phyloP scores from a whole-genome alignment of 1,140 invertebrate species.

The Aphaenogaster ashmeadi region DNA sequence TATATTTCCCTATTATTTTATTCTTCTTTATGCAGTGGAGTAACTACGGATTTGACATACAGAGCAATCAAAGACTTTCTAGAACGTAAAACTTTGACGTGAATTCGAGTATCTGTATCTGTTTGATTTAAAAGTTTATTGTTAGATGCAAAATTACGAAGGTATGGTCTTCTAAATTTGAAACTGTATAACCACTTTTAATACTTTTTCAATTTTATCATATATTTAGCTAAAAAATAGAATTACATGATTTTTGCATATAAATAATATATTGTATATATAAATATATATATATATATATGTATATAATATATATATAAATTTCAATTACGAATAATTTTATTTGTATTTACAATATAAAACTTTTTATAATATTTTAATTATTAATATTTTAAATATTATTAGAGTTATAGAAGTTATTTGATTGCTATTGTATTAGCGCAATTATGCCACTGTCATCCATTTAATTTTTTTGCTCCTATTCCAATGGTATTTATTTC shows the following conservation, averaged over 20 bases:
- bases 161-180: not conserved
- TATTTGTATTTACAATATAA: not conserved
- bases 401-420: slow-evolving; percentile 10
- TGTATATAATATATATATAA: too few species aligned
- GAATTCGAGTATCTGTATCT: not conserved
- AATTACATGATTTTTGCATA: not conserved
- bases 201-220: not conserved
- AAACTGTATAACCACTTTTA: not conserved
- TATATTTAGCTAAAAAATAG: not conserved
- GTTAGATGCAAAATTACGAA: too few species aligned
- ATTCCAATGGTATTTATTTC: not conserved
- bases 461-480: not conserved
- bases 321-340: not conserved
- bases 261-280: not conserved
- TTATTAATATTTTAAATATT: slow-evolving; percentile 9
- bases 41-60: slow-evolving; percentile 34
- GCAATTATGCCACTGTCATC: slow-evolving; percentile 23
- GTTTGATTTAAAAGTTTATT: not conserved
- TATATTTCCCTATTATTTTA: slow-evolving; percentile 57
- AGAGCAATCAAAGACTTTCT: slow-evolving; percentile 3
- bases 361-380: not conserved
- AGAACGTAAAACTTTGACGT: not conserved
- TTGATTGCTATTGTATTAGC: slow-evolving; percentile 13
- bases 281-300: too few species aligned
- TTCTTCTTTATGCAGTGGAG: slow-evolving; percentile 26